Evolutionary conservation across 2,888 invertebrate species (phyloP).

Genomic region (Molorchus minor): DNA sequence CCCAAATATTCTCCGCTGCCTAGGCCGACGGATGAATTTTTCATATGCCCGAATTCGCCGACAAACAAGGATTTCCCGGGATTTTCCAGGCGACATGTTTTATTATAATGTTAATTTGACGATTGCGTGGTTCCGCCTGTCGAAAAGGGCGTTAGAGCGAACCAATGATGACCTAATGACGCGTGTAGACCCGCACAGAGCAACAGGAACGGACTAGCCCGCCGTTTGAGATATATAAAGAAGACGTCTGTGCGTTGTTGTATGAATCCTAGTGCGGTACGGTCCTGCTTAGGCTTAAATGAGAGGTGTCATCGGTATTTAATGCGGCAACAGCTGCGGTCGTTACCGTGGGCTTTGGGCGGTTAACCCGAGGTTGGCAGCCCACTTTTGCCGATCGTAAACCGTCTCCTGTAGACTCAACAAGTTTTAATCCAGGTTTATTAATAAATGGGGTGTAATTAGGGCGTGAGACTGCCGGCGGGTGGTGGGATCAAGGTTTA

Average conservation of each 20-base stretch:
- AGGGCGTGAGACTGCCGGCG: background rate
- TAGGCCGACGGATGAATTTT: conserved; percentile 4
- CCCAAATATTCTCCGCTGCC: background rate
- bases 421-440: conserved; percentile 8
- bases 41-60: conserved; percentile 1
- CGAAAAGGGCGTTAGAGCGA: conserved; percentile 9
- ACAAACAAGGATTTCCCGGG: conserved; percentile 1
- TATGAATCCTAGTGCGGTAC: too few relatives aligned
- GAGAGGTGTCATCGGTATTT: conserved; percentile 1
- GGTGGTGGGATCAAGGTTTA: background rate
- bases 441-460: conserved; percentile 4
- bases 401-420: background rate
- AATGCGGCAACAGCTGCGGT: background rate
- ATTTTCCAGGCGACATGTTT: conserved; percentile 14
- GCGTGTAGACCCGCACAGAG: conserved; percentile 7
- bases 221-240: too few relatives aligned
- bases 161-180: conserved; percentile 10
- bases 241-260: too few relatives aligned
- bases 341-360: background rate
- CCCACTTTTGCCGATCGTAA: background rate
- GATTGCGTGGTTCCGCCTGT: conserved; percentile 3
- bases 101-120: conserved; percentile 12
- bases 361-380: background rate
- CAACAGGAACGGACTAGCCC: too few relatives aligned
- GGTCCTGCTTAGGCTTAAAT: too few relatives aligned